phyloP scores from a whole-genome alignment of 1,140 invertebrate species.

The Zaprionus nigranus region DNA sequence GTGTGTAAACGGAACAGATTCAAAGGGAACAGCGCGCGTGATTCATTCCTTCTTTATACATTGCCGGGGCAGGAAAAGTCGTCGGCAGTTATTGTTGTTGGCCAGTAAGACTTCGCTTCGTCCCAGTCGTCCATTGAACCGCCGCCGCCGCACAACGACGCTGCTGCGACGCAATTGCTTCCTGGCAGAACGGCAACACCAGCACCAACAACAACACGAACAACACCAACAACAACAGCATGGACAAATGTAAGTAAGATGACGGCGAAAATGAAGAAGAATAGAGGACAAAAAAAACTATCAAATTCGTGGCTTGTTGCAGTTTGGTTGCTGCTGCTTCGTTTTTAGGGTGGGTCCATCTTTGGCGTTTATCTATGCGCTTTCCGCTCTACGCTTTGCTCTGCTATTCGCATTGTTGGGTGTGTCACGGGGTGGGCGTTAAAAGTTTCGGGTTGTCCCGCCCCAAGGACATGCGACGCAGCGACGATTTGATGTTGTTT shows the following conservation, averaged over 20 bases:
- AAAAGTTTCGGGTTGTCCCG: constrained; percentile 21
- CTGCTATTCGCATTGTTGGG: constrained; percentile 64
- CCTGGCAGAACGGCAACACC: constrained; percentile 47
- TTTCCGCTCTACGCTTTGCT: constrained; percentile 56
- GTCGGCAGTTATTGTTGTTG: constrained; percentile 34
- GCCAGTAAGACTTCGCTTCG: constrained; percentile 22
- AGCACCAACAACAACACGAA: too few species aligned
- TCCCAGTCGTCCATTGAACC: constrained; percentile 69
- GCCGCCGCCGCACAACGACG: constrained; percentile 21
- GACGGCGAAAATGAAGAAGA: constrained; percentile 11
- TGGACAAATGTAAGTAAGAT: constrained; percentile 63
- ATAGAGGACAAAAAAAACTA: constrained; percentile 38
- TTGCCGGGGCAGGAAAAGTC: constrained; percentile 20
- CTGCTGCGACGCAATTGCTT: constrained; percentile 56
- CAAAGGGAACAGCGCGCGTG: constrained; percentile 61
- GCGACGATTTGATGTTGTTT: constrained; percentile 5
- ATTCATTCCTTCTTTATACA: constrained; percentile 63
- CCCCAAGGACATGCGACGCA: constrained; percentile 44
- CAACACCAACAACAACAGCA: constrained; percentile 31
- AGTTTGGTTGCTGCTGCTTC: constrained; percentile 29
- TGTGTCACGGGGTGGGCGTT: constrained; percentile 48
- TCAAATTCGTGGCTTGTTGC: constrained; percentile 44
- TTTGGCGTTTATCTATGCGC: constrained; percentile 36
- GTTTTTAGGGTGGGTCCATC: constrained; percentile 74
- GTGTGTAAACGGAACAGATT: constrained; percentile 28